Conservation (phyloP, 1,140 invertebrate species). For the Stegodyphus mimosarum region DNA sequence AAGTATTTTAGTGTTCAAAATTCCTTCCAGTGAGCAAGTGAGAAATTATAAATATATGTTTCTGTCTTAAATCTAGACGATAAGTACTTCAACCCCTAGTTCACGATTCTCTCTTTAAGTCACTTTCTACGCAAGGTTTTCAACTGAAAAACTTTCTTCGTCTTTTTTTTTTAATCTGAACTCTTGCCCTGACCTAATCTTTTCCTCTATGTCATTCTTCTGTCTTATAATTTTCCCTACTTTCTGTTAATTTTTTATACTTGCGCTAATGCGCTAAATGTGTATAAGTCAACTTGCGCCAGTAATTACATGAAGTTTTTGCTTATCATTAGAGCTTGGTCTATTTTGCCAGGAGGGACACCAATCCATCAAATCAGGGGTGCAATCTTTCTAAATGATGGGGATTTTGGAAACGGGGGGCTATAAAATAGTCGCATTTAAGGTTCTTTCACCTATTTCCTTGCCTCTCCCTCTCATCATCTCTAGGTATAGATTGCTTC, state of each 20-base stretch:
- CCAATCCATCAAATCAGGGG: constrained; percentile 47
- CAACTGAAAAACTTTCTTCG: constrained; percentile 26
- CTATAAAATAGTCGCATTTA: no score
- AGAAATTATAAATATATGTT: no score
- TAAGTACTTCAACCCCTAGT: neutral
- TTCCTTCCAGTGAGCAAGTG: no score
- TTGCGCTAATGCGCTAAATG: neutral
- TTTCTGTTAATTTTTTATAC: neutral
- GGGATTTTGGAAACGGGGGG: neutral
- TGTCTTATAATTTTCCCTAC: neutral
- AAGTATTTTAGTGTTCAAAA: no score
- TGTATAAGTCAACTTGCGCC: constrained; percentile 17
- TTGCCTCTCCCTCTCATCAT: no score
- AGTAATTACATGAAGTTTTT: constrained; percentile 31
- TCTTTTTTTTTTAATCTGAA: neutral
- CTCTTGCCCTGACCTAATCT: neutral
- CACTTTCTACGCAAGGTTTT: constrained; percentile 18
- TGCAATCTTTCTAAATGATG: constrained; percentile 42
- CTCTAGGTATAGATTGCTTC: no score
- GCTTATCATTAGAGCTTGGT: constrained; percentile 36
- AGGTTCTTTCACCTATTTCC: no score
- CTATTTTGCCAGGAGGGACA: constrained; percentile 21
- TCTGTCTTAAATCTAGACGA: no score
- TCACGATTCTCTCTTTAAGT: constrained; percentile 52
- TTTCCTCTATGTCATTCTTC: neutral